A percentile compares a stretch with the other conserved stretches of the same genome.
Evolutionary conservation across 2,888 invertebrate species (phyloP).

Genomic region (Drosophila koepferae): DNA sequence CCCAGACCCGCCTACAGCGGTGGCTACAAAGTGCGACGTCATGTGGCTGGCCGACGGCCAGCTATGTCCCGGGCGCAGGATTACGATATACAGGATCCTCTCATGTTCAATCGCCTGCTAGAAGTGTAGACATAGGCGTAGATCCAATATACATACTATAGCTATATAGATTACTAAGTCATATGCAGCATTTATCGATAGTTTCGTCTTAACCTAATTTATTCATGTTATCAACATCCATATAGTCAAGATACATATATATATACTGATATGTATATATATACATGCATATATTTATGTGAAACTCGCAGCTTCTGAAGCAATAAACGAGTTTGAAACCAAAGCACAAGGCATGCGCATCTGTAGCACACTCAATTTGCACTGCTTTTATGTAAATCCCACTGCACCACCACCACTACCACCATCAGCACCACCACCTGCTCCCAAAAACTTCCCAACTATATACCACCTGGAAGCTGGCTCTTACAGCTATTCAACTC

Average conservation of each 20-base stretch:
- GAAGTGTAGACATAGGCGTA: slow-evolving; percentile 46
- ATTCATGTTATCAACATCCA: slow-evolving; percentile 58
- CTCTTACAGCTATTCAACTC: slow-evolving; percentile 32
- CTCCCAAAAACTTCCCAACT: slow-evolving; percentile 3
- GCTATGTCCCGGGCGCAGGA: slow-evolving; percentile 59
- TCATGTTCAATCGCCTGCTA: slow-evolving; percentile 78
- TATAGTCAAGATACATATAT: slow-evolving; percentile 31
- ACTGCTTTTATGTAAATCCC: slow-evolving; percentile 55
- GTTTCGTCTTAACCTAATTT: slow-evolving; percentile 61
- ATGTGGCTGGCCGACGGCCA: slow-evolving; percentile 38
- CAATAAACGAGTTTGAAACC: slow-evolving; percentile 62
- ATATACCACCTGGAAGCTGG: slow-evolving; percentile 35
- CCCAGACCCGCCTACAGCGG: slow-evolving; percentile 52
- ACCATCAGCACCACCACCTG: neutral
- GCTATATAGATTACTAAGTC: slow-evolving; percentile 76
- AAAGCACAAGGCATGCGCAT: slow-evolving; percentile 74
- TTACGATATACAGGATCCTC: slow-evolving; percentile 76
- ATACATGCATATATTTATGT: neutral
- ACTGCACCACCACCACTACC: slow-evolving; percentile 19
- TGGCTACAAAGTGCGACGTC: slow-evolving; percentile 78
- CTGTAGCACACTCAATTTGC: slow-evolving; percentile 48
- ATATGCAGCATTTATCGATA: slow-evolving; percentile 68
- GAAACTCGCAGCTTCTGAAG: slow-evolving; percentile 29
- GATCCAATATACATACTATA: slow-evolving; percentile 17
- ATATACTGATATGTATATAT: neutral